These are phyloP conservation scores for Coturnix japonica DNA, from an alignment of 2,113 vertebrate genomes.

Conservation along the genomic window DNA sequence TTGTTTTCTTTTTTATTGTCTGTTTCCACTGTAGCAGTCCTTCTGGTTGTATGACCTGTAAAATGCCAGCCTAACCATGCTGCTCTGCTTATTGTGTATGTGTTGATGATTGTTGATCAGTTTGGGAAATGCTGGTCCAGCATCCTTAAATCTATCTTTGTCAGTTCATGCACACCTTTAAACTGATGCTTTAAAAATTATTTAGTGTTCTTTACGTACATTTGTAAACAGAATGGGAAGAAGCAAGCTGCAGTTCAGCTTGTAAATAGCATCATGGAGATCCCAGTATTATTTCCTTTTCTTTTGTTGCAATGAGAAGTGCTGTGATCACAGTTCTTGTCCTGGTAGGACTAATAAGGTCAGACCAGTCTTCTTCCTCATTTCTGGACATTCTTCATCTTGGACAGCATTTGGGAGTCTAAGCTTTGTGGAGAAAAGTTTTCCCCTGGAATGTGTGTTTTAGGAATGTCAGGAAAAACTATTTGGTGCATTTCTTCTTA, in stretches of 20 bases:
- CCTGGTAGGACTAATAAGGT: neutral
- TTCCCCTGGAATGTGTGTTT: neutral
- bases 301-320: neutral
- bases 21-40: too few species aligned
- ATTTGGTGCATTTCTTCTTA: neutral
- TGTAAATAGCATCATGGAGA: neutral
- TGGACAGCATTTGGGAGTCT: neutral
- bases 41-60: too few species aligned
- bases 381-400: too few species aligned
- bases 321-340: neutral
- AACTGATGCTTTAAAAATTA: neutral
- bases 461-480: neutral
- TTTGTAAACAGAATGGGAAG: neutral
- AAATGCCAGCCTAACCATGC: too few species aligned
- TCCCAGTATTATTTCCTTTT: neutral
- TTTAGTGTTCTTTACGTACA: neutral
- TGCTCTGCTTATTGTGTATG: too few species aligned
- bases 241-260: neutral
- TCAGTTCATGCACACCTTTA: neutral
- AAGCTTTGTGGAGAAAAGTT: neutral
- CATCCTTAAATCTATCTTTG: neutral
- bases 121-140: neutral
- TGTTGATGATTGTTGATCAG: neutral
- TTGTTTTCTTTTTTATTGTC: too few species aligned
- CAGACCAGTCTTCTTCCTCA: neutral